These are phyloP conservation scores for Cryptotis parvus DNA, from an alignment of 2,113 vertebrate species.

Conservation along the genomic window DNA sequence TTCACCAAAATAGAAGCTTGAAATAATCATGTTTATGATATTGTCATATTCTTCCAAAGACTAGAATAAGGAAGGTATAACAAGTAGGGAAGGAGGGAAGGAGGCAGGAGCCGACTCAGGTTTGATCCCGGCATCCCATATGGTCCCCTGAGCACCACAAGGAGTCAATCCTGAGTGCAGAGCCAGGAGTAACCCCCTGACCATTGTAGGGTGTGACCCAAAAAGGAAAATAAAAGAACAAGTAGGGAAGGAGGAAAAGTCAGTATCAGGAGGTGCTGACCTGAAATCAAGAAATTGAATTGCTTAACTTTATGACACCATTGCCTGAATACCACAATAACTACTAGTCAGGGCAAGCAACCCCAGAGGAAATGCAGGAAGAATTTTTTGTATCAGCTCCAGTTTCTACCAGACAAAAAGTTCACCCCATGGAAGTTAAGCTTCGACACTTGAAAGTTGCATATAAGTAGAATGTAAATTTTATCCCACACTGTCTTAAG, in stretches of 20 bases:
- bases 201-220: too few species aligned
- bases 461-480: background rate
- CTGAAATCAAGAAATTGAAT: background rate
- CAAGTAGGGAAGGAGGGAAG: background rate
- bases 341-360: background rate
- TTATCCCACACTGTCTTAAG: fast-evolving
- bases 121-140: too few species aligned
- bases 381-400: background rate
- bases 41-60: background rate
- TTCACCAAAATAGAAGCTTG: background rate
- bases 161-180: too few species aligned
- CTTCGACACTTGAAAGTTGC: background rate
- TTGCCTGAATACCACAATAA: background rate
- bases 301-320: background rate
- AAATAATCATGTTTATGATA: background rate
- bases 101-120: too few species aligned
- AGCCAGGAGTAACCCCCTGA: too few species aligned
- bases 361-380: background rate
- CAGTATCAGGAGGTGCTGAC: background rate
- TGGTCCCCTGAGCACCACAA: too few species aligned
- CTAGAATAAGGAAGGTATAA: background rate
- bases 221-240: too few species aligned
- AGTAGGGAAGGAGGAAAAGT: too few species aligned
- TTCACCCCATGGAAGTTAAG: background rate
- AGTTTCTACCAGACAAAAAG: background rate